These are phyloP conservation scores for Eupelmus urozonus DNA, from an alignment of 2,888 invertebrate genomes.

Conservation along the genomic window DNA sequence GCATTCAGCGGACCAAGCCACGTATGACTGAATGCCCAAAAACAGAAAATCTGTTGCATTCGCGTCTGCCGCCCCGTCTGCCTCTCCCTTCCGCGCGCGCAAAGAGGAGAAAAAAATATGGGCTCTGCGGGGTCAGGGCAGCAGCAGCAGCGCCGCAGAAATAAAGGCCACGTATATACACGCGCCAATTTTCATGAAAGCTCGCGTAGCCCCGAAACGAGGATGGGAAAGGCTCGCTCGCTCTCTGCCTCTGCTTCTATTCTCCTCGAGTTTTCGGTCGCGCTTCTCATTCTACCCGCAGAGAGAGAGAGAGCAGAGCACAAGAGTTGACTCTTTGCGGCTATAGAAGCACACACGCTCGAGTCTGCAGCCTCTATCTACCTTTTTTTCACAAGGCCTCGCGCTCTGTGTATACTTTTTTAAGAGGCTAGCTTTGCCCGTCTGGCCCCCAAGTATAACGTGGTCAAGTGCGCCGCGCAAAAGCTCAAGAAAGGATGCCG, in stretches of 20 bases:
- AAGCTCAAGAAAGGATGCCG: slow-evolving; percentile 28
- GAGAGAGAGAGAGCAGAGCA: slow-evolving; percentile 10
- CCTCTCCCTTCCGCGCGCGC: slow-evolving; percentile 3
- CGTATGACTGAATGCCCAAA: slow-evolving; percentile 72
- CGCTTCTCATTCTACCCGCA: not conserved
- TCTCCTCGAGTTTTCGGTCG: slow-evolving; percentile 14
- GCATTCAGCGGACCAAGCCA: slow-evolving; percentile 60
- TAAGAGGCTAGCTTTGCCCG: slow-evolving; percentile 9
- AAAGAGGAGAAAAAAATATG: slow-evolving; percentile 26
- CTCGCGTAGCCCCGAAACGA: slow-evolving; percentile 23
- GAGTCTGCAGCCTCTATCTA: not conserved
- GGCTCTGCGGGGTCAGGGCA: not conserved
- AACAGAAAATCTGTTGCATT: slow-evolving; percentile 70
- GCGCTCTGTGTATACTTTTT: slow-evolving; percentile 23
- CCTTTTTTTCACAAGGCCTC: too few relatives aligned
- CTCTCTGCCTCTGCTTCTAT: slow-evolving; percentile 5
- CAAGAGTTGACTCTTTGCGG: slow-evolving; percentile 42
- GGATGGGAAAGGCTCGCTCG: not conserved
- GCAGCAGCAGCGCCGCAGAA: too few relatives aligned
- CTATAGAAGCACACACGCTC: not conserved
- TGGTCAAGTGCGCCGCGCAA: not conserved
- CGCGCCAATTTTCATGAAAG: slow-evolving; percentile 68
- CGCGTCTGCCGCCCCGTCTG: slow-evolving; percentile 50
- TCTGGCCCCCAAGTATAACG: slow-evolving; percentile 23
- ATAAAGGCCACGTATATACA: slow-evolving; percentile 38